These are phyloP conservation scores for Uropetala carovei DNA, from an alignment of 2,888 invertebrate species.

Conservation along the genomic window DNA sequence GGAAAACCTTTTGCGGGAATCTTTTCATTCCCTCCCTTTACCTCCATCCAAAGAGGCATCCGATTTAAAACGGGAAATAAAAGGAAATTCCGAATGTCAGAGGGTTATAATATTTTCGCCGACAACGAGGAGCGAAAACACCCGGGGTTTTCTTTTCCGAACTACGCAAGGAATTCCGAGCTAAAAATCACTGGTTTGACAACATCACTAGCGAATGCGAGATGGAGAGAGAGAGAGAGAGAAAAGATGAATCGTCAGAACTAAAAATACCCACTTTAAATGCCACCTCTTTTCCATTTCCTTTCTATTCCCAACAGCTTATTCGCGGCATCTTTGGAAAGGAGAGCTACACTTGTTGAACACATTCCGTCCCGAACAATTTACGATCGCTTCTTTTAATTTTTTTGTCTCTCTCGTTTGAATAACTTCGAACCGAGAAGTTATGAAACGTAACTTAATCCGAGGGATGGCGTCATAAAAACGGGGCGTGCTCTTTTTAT, in stretches of 20 bases:
- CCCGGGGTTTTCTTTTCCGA: neutral
- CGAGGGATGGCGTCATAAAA: neutral
- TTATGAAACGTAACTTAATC: neutral
- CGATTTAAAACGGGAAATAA: neutral
- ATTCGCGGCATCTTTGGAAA: neutral
- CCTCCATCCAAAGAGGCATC: too few relatives aligned
- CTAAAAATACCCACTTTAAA: too few relatives aligned
- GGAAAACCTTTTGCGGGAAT: too few relatives aligned
- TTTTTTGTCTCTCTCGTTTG: neutral
- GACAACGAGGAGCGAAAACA: neutral
- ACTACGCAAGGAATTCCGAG: neutral
- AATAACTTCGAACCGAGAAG: neutral
- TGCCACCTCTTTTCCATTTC: neutral
- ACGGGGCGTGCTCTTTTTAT: neutral
- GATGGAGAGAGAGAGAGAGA: too few relatives aligned
- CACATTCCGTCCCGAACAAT: neutral
- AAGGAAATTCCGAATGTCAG: neutral
- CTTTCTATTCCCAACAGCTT: too few relatives aligned
- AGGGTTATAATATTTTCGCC: neutral
- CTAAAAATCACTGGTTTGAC: neutral
- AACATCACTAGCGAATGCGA: neutral
- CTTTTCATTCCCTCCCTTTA: too few relatives aligned
- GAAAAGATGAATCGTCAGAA: too few relatives aligned
- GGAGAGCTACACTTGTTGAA: neutral
- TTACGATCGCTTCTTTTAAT: neutral